Conservation (phyloP, 2,888 invertebrate genomes). For the Oscheius sp. region DNA sequence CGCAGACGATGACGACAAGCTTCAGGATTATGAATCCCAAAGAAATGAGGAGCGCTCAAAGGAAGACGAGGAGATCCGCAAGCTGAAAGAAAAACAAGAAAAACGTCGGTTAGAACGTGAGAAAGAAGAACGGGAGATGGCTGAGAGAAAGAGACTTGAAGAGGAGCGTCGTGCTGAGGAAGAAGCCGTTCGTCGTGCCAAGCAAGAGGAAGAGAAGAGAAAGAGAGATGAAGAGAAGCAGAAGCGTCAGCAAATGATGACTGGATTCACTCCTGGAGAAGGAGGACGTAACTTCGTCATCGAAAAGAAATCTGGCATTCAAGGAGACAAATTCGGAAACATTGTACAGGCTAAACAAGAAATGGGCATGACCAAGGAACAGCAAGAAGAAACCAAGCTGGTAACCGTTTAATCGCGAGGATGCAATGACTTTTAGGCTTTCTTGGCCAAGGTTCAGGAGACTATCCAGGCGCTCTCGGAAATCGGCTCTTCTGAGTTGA, state of each 20-base stretch:
- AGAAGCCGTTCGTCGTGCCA: slow-evolving; percentile 54
- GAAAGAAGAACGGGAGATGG: slow-evolving; percentile 65
- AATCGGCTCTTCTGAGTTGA: slow-evolving; percentile 53
- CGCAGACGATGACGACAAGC: slow-evolving; percentile 67
- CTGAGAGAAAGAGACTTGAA: slow-evolving; percentile 56
- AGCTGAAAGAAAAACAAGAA: slow-evolving; percentile 82
- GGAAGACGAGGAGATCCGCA: slow-evolving; percentile 83
- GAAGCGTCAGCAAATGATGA: slow-evolving; percentile 51
- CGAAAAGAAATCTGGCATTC: slow-evolving; percentile 60
- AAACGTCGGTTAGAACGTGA: slow-evolving; percentile 64
- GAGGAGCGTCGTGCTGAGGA: slow-evolving; percentile 67
- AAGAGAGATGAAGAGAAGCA: slow-evolving; percentile 65
- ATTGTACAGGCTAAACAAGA: slow-evolving; percentile 91
- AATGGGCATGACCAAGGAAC: slow-evolving; percentile 99
- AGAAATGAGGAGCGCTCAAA: slow-evolving; percentile 60
- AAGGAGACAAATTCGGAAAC: slow-evolving; percentile 75
- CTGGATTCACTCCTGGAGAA: slow-evolving; percentile 25
- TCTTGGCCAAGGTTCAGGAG: slow-evolving; percentile 39
- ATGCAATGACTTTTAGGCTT: slow-evolving; percentile 11
- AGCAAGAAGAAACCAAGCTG: slow-evolving; percentile 92
- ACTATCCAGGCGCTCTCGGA: slow-evolving; percentile 38
- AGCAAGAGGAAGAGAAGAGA: slow-evolving; percentile 64
- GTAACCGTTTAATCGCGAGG: slow-evolving; percentile 2
- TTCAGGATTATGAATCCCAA: slow-evolving; percentile 68
- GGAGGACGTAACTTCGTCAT: slow-evolving; percentile 47